Percentiles rank a stretch among this genome's conserved stretches.
Conservation (phyloP, 2,888 invertebrate genomes). For the Brachyopa scutellaris region DNA sequence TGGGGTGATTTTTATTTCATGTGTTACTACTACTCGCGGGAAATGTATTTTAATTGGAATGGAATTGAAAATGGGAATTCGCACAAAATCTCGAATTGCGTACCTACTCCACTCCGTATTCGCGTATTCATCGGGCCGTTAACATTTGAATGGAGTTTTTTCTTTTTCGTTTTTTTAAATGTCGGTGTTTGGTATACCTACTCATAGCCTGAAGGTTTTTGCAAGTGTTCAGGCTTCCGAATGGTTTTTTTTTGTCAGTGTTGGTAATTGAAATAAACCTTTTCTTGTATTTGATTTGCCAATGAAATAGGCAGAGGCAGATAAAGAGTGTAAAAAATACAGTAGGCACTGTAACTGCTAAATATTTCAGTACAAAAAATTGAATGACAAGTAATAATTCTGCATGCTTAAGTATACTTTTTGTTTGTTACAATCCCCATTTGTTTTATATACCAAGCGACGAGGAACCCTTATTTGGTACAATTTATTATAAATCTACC, state of each 20-base stretch:
- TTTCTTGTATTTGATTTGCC: not conserved
- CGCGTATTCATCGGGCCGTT: slow-evolving; percentile 10
- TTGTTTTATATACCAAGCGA: too few relatives aligned
- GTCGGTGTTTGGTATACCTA: slow-evolving; percentile 45
- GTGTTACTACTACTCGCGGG: slow-evolving; percentile 45
- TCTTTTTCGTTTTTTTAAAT: slow-evolving; percentile 45
- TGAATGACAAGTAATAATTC: too few relatives aligned
- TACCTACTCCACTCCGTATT: not conserved
- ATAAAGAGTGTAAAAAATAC: too few relatives aligned
- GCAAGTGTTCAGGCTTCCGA: slow-evolving; percentile 27
- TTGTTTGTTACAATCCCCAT: too few relatives aligned
- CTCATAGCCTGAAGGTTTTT: slow-evolving; percentile 33
- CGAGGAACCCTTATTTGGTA: too few relatives aligned
- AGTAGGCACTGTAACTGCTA: too few relatives aligned
- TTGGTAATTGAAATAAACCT: slow-evolving; percentile 2
- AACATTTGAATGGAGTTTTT: slow-evolving; percentile 59
- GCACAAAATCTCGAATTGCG: slow-evolving; percentile 26
- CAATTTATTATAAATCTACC: too few relatives aligned
- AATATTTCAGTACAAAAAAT: too few relatives aligned
- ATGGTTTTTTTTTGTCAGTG: not conserved
- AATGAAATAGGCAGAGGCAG: too few relatives aligned
- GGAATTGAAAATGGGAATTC: slow-evolving; percentile 63
- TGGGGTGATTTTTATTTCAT: slow-evolving; percentile 58
- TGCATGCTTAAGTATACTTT: too few relatives aligned
- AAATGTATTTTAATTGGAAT: slow-evolving; percentile 70